Conservation (phyloP, 2,888 invertebrate species). For the Timandra comae region DNA sequence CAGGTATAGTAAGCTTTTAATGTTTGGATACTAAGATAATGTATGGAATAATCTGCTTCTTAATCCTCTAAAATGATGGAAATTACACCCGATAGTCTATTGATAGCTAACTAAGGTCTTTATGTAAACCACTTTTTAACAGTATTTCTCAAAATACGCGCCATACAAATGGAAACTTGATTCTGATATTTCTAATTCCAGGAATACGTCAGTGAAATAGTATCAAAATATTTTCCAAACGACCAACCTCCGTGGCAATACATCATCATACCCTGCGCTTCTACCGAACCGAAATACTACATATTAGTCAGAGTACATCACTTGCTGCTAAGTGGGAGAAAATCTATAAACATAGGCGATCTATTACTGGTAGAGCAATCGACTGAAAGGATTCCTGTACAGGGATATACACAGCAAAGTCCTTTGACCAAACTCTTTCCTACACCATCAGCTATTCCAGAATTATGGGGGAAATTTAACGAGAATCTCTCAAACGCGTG, state of each 20-base stretch:
- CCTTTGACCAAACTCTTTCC: conserved; percentile 75
- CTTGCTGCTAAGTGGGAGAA: conserved; percentile 82
- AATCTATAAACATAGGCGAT: conserved; percentile 84
- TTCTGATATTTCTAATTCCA: conserved; percentile 47
- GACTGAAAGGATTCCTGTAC: conserved; percentile 15
- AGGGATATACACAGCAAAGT: conserved; percentile 42
- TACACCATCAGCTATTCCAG: conserved; percentile 79
- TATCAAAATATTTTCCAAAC: conserved; percentile 84
- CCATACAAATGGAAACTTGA: too few relatives aligned
- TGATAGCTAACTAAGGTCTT: too few relatives aligned
- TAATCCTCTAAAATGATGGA: too few relatives aligned
- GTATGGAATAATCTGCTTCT: too few relatives aligned
- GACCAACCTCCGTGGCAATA: conserved; percentile 89
- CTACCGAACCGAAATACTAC: conserved; percentile 78
- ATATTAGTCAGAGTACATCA: conserved; percentile 86
- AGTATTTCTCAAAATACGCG: too few relatives aligned
- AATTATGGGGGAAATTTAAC: conserved; percentile 80
- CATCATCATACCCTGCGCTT: conserved; percentile 79
- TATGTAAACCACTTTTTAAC: too few relatives aligned
- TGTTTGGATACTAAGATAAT: too few relatives aligned
- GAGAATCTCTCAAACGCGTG: conserved; percentile 84
- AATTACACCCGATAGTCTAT: too few relatives aligned
- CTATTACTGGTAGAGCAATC: conserved; percentile 79
- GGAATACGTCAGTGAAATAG: conserved; percentile 87
- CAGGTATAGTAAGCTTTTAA: conserved; percentile 79